These are phyloP conservation scores for Drosophila kanekoi DNA, from an alignment of 2,888 invertebrate genomes.

Conservation along the genomic window DNA sequence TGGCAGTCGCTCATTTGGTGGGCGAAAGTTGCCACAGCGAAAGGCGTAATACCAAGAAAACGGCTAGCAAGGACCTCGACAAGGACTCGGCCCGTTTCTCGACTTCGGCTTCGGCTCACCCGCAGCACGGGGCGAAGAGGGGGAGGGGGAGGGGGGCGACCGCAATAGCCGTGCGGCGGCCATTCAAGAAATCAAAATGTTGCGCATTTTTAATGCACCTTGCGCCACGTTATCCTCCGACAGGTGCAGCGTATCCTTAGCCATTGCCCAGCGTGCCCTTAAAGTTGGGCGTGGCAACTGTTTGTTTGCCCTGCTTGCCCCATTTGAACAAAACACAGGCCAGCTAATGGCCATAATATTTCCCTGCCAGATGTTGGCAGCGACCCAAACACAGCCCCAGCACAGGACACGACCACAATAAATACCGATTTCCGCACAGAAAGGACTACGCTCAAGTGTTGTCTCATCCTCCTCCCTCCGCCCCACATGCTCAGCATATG, in stretches of 20 bases:
- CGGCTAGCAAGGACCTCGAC: conserved; percentile 15
- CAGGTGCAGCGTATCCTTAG: conserved; percentile 19
- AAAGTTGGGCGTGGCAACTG: conserved; percentile 34
- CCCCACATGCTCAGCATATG: no score
- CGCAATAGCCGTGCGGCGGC: conserved; percentile 55
- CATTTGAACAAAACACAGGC: conserved; percentile 26
- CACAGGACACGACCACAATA: conserved; percentile 6
- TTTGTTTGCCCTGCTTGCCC: conserved; percentile 45
- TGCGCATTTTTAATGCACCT: conserved; percentile 63
- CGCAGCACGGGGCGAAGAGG: background rate
- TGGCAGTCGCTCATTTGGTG: conserved; percentile 30
- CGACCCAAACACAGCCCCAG: background rate
- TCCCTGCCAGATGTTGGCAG: conserved; percentile 15
- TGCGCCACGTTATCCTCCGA: conserved; percentile 4
- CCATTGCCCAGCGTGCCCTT: conserved; percentile 11
- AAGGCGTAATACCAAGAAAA: conserved; percentile 33
- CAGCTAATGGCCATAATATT: conserved; percentile 36
- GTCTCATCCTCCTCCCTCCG: background rate
- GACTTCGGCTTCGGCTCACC: no score
- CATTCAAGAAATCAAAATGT: conserved; percentile 73
- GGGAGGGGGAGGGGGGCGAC: conserved; percentile 7
- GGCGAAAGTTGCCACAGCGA: conserved; percentile 47
- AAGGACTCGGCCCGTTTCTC: conserved; percentile 1
- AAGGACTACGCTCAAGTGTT: background rate
- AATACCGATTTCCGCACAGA: conserved; percentile 4